Percentiles rank a stretch among this genome's conserved stretches.
Conservation (phyloP, 2,888 invertebrate genomes). For the Scaptomyza cyrtandrae region DNA sequence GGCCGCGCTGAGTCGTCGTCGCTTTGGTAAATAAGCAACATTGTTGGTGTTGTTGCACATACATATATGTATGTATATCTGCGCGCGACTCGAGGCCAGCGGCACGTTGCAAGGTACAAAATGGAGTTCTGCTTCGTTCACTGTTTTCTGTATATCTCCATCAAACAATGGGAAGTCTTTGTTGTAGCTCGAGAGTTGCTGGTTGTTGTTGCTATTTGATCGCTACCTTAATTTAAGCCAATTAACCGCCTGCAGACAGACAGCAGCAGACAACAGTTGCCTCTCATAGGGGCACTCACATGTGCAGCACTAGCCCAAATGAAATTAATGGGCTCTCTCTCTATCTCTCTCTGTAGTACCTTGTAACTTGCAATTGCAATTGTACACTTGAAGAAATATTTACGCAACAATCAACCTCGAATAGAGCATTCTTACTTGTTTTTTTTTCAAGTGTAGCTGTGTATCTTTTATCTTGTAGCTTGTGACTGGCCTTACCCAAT, state of each 20-base stretch:
- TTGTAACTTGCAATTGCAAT: conserved; percentile 15
- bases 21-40: conserved; percentile 67
- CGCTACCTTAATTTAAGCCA: conserved; percentile 85
- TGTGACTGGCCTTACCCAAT: not conserved
- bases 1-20: conserved; percentile 45
- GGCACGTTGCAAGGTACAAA: conserved; percentile 72
- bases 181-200: conserved; percentile 35
- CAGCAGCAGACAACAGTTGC: not conserved
- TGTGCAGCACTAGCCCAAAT: not conserved
- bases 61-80: conserved; percentile 10
- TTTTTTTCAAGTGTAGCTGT: conserved; percentile 4
- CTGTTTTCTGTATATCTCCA: conserved; percentile 13
- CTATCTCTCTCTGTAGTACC: conserved; percentile 13
- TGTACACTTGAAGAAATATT: too few relatives aligned
- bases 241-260: conserved; percentile 81
- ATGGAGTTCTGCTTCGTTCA: conserved; percentile 67
- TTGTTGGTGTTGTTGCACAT: conserved; percentile 50
- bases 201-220: conserved; percentile 70
- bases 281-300: conserved; percentile 48
- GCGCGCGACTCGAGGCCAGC: conserved; percentile 30
- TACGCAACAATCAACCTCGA: too few relatives aligned
- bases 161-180: conserved; percentile 60
- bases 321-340: conserved; percentile 41
- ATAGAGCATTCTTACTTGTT: too few relatives aligned
- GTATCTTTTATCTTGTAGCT: conserved; percentile 25